Evolutionary conservation across 1,140 invertebrate species (phyloP), one percentile per base, ranked within the genome.

Genomic region (Drosophila lini): DNA sequence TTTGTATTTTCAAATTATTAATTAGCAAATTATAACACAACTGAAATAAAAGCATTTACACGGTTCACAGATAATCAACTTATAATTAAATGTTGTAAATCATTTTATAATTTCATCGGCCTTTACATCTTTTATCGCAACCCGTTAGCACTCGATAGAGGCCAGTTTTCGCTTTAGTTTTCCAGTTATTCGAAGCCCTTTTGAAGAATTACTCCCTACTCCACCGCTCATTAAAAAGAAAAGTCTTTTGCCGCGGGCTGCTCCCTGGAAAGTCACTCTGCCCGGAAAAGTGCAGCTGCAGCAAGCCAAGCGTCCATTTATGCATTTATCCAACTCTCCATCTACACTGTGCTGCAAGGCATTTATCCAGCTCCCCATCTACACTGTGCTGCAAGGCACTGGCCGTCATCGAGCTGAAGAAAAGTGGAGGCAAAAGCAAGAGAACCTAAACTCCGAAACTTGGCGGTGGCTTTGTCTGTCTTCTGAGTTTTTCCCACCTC

Each of bases 281-380:
- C n/a, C 41, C 47, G 55, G 81, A 67, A 68, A 67, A 67, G 19
- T 36, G 64, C 78, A 81, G 65, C 67, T 77, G 78, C 79, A 77
- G 31, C 57, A 28, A 53, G 13, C 42, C 42, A 44, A 60, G 52
- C 52, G 52, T 58, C 60, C 47, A 53, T 53, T 53, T 31, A 40
- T 63, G 40, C 60, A 64, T 34, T 71, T 50, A 62, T 74, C 57
- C 41, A 74, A 36, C 48, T 31, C 55, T 25, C 41, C 57, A 74
- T 74, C 70, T 62, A 74, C 25, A 63, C 38, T 53, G 10, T 57
- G 53, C 73, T 50, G 15, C 41, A 58, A 38, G 48, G 52, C 40
- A 65, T 28, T 28, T 28, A 28, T 74, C 57, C 41, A 74, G 41
- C 48, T 36, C 55, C n/a, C 41, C 57, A 74, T 74, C 70, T 62